Conservation (phyloP, 2,797 vertebrate genomes). For the Oryzias dopingdopingensis region DNA sequence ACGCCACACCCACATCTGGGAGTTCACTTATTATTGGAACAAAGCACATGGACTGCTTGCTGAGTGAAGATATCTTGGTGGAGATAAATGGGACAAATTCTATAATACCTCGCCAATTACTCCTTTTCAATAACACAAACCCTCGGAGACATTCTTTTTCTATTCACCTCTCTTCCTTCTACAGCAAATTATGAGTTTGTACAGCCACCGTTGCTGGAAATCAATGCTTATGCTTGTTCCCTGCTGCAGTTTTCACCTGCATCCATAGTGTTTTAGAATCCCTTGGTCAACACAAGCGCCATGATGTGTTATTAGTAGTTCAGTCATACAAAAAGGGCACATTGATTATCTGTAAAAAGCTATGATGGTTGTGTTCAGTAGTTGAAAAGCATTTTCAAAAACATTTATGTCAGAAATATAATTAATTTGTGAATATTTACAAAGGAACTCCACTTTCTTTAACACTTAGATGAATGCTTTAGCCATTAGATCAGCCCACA, state of each 20-base stretch:
- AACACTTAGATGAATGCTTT: too few species aligned
- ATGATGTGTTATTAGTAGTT: conserved; percentile 21
- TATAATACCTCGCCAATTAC: conserved; percentile 48
- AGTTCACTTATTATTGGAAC: conserved; percentile 14
- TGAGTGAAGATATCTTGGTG: not conserved
- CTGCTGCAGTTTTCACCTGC: conserved; percentile 37
- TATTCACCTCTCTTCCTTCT: conserved; percentile 9
- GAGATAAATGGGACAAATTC: conserved; percentile 31
- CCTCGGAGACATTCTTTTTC: conserved; percentile 18
- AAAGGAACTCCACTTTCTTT: too few species aligned
- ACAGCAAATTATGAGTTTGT: conserved; percentile 8
- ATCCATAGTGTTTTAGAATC: conserved; percentile 12
- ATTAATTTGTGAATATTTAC: too few species aligned
- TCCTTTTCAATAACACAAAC: conserved; percentile 48
- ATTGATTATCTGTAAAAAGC: conserved; percentile 24
- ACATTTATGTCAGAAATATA: too few species aligned
- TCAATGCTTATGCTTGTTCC: conserved; percentile 54
- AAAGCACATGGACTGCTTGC: not conserved
- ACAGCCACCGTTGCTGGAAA: conserved; percentile 52
- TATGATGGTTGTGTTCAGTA: not conserved
- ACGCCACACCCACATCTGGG: not conserved
- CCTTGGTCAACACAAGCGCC: conserved; percentile 23
- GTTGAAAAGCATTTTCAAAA: not conserved
- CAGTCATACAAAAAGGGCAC: not conserved
- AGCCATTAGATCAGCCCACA: too few species aligned